Base-by-base conservation (phyloP, 2,797 vertebrate genomes). In the Lycodopsis pacificus region DNA sequence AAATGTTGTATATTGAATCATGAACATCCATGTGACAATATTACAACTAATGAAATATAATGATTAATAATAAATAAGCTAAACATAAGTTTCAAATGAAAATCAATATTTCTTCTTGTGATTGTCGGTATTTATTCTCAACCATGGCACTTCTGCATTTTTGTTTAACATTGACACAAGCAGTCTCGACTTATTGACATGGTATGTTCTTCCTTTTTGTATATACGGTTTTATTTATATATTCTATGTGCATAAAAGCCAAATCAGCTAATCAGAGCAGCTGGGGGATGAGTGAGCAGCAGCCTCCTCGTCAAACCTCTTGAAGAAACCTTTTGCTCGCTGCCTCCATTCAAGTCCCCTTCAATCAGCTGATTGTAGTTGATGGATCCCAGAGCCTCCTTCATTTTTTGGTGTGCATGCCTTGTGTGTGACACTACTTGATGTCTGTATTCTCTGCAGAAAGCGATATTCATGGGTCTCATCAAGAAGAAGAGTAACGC, bases 401-500 rank as follows among this genome's bases (percentile, higher is more conserved):
- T 54, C 32, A 54, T 8, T 34, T 34, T 32, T 34, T 61, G 42
- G 6, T 54, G 13, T 38, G 20, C 0, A n/a, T 66, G 11, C 9
- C 2, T 5, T 32, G 30, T 68, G 36, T 40, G 38, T 72, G 22
- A 17, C 53, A 46, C 56, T 11, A 9, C 14, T 72, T 19, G 46
- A 20, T 40, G 20, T 72, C 4, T 80, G 44, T 89, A 14, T 79
- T 73, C 5, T 79, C 17, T 80, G 2, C 69, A 95, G 94, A 92
- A 86, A 84, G 75, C 63, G 1, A 66, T 86, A 27, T 93, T 93
- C 46, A 70, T 86, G 80, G 75, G 65, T 17, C 90, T 95, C 65
- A 90, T 95, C 62, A 78, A 54, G n/a, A 66, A 65, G 73, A 89
- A 84, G 61, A 81, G 62, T 30, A 88, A 80, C 25, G 66, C 4